Evolutionary conservation across 2,113 vertebrate species (phyloP), one percentile per base, ranked within the genome.

Genomic region (Thryonomys swinderianus): DNA sequence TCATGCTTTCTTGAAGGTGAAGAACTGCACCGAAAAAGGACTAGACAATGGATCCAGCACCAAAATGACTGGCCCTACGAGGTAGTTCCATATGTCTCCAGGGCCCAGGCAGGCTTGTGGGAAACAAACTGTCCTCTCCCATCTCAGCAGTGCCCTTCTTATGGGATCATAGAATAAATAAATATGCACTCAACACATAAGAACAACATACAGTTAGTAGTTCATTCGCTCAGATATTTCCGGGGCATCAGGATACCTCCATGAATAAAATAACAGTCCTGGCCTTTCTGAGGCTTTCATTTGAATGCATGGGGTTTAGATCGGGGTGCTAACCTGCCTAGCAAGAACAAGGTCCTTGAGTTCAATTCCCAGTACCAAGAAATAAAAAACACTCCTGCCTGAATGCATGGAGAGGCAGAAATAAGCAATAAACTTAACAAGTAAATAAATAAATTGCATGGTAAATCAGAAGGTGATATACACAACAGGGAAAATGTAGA

Each of bases 201-300:
- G 67, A 79, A 42, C 34, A 90, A 42, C n/a, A 45, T 55, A 30
- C 81, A 85, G 14, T 69, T 62, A 78, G 32, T 51, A 45, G 64
- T 69, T 88, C 0, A 62, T 67, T 84, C 53, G 62, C 34, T 83
- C 25, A 94, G 2, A 42, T 80, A 53, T 34, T 64, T 85, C 91
- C 55, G 73, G 73, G 79, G 20, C 81, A 73, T 76, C 71, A 17
- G 14, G 32, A 88, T 91, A 74, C 71, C 51, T 88, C 32, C 40
- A 14, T 74, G 69, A 92, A 45, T 92, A 87, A 92, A 92, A 59
- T 37, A 90, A 92, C 88, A 34, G 79, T 86, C 32, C 34, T 61
- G 48, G 57, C 71, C 40, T 57, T 90, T 34, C 0, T n/a, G 62
- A 83, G 18, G n/a, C 48, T 89, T 73, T 73, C 45, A 55, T 84